Evolutionary conservation across 2,113 vertebrate species (phyloP).

Genomic region (Heptranchias perlo): DNA sequence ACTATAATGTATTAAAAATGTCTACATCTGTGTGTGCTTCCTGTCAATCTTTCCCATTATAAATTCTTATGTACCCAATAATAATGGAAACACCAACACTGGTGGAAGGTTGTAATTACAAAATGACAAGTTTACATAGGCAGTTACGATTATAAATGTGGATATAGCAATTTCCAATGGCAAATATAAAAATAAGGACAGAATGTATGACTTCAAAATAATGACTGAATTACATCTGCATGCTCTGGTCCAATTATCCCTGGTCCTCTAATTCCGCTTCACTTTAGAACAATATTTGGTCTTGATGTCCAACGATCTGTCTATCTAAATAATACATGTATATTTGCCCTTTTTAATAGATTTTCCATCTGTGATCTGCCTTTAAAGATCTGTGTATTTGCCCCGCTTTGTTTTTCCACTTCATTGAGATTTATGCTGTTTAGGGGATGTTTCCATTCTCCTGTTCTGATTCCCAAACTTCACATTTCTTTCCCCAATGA

Average conservation of each 20-base stretch:
- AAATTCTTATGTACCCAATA: too few species aligned
- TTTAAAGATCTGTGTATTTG: not conserved
- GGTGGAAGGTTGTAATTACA: too few species aligned
- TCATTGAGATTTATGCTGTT: not conserved
- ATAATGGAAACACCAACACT: too few species aligned
- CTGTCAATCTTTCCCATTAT: too few species aligned
- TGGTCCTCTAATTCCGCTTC: not conserved
- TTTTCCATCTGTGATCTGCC: not conserved
- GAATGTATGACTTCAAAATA: too few species aligned
- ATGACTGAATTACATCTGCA: too few species aligned
- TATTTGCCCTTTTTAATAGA: not conserved
- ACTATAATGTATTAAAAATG: too few species aligned
- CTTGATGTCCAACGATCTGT: not conserved
- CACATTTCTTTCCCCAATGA: not conserved
- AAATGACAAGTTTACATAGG: too few species aligned
- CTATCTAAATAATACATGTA: not conserved
- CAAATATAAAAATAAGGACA: too few species aligned
- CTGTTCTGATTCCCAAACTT: not conserved
- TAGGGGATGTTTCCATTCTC: not conserved
- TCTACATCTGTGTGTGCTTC: too few species aligned
- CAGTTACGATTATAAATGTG: too few species aligned
- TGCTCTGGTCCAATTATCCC: not conserved
- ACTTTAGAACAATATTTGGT: not conserved
- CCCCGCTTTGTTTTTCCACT: not conserved
- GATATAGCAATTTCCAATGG: too few species aligned